Percentiles rank a stretch among this genome's conserved stretches.
Conservation (phyloP, 2,113 vertebrate genomes). For the Guaruba guarouba region DNA sequence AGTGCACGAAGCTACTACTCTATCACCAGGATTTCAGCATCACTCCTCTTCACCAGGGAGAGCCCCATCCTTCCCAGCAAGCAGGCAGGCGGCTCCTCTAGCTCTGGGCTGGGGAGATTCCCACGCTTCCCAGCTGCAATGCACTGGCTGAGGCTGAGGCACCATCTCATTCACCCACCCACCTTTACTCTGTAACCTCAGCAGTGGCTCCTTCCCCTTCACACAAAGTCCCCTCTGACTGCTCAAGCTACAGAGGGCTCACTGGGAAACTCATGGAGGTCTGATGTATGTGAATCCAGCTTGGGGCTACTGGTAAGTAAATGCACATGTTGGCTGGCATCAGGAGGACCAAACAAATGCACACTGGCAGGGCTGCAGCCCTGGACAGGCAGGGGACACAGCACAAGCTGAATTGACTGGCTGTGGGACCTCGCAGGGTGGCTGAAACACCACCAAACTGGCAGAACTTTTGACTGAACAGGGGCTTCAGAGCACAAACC, state of each 20-base stretch:
- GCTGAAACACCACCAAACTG: background rate
- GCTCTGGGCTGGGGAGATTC: background rate
- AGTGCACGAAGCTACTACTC: background rate
- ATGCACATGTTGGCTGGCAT: rapidly evolving
- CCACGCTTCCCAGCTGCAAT: background rate
- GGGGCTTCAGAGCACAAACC: background rate
- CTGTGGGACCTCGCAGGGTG: rapidly evolving
- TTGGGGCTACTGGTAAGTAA: background rate
- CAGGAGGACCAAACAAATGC: background rate
- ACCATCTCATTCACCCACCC: background rate
- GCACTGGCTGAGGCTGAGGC: background rate
- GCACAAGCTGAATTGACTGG: rapidly evolving
- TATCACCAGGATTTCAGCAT: background rate
- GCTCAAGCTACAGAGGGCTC: background rate
- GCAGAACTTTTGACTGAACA: background rate
- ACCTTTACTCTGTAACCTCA: background rate
- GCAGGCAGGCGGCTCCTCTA: background rate
- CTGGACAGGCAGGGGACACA: rapidly evolving
- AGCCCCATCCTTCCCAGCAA: no score
- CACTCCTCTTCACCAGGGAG: rapidly evolving
- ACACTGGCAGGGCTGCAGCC: background rate
- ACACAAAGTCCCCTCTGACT: background rate
- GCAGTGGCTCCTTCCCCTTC: background rate
- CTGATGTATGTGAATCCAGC: background rate
- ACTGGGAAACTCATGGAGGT: background rate